These are phyloP conservation scores for Cordilura impudica DNA, from an alignment of 2,888 invertebrate genomes.

Conservation along the genomic window DNA sequence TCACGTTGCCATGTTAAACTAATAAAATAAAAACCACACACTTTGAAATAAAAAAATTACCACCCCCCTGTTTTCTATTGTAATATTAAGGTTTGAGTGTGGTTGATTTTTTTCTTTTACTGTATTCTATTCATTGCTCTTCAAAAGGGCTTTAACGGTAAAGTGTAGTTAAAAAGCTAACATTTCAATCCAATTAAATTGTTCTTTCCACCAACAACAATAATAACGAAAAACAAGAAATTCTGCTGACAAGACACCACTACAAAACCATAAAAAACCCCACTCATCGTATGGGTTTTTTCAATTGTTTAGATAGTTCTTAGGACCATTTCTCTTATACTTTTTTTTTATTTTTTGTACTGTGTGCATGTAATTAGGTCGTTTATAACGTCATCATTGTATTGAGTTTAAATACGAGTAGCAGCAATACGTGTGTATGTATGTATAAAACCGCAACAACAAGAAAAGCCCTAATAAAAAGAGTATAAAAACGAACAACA, in stretches of 20 bases:
- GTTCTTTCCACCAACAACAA: slow-evolving; percentile 50
- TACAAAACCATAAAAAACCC: slow-evolving; percentile 2
- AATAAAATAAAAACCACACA: not conserved
- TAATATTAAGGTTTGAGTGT: not conserved
- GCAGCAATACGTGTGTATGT: slow-evolving; percentile 2
- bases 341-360: slow-evolving; percentile 27
- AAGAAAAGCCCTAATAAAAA: not conserved
- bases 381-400: slow-evolving; percentile 63
- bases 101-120: not conserved
- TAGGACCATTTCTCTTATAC: slow-evolving; percentile 50
- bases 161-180: slow-evolving; percentile 61
- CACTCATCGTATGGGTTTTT: slow-evolving; percentile 15
- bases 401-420: slow-evolving; percentile 59
- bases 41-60: not conserved
- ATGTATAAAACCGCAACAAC: not conserved
- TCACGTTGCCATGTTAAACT: slow-evolving; percentile 50
- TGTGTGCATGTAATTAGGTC: slow-evolving; percentile 59
- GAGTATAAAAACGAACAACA: not conserved
- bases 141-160: slow-evolving; percentile 45
- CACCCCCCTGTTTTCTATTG: not conserved
- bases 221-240: slow-evolving; percentile 30
- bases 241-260: slow-evolving; percentile 52
- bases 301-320: slow-evolving; percentile 32
- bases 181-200: slow-evolving; percentile 62
- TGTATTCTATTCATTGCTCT: not conserved